Base-by-base conservation (phyloP, 2,113 vertebrate genomes). In the Siniperca knerii region DNA sequence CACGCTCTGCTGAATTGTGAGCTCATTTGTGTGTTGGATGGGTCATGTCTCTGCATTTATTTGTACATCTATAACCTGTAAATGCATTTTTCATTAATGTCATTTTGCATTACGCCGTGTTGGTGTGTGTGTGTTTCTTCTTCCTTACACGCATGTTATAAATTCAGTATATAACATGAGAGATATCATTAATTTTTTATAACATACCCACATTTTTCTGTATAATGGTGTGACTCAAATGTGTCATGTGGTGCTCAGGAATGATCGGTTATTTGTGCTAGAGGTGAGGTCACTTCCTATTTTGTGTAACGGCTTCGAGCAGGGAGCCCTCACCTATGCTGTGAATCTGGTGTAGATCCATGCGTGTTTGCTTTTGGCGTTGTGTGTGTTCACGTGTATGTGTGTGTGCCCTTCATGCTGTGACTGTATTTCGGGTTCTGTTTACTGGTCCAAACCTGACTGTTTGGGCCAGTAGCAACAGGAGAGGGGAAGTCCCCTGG, bases 401-500 rank as follows among this genome's bases (percentile, higher is more conserved):
- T 68, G 74, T 67, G 62, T 62, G 54, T 20, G 52, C 52, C 74
- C 76, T 69, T 84, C 92, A 66, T 69, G 90, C 90, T 88, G 92
- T 2, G 87, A 83, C 88, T 81, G 77, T 92, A 86, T 93, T 92
- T 92, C 54, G 55, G 89, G 88, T 85, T 20, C 76, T 80, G 91
- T 86, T 88, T 92, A 73, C 84, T 64, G 62, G 62, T 82, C 76
- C 84, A 79, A 71, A 78, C 84, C 86, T 77, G 86, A 89, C 89
- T 75, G 79, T 79, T 74, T 71, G 65, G 79, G 73, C 91, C 88
- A 89, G 78, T 54, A 87, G 88, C 91, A 83, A 72, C 91, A 90
- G 91, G 94, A 76, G 83, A 90, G 90, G 91, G 92, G 91, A 90
- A 90, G 89, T 90, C 89, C 91, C 89, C 50, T 54, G 79, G 85